Base-by-base conservation (phyloP, 1,140 invertebrate species). In the Holcopasites calliopsidis region DNA sequence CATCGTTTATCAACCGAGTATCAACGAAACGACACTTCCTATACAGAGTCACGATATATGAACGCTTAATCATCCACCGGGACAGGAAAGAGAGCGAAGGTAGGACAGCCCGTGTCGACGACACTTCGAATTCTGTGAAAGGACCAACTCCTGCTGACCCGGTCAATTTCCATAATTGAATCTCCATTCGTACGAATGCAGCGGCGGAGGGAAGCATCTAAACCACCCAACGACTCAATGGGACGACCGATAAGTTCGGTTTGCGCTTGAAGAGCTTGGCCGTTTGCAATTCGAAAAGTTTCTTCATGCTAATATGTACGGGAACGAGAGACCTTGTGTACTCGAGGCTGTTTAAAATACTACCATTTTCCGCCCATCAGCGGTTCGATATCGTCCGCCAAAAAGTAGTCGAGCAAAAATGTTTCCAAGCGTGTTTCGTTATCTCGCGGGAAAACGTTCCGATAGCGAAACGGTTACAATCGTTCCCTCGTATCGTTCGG, bases 151-250 rank as follows among this genome's bases (percentile, higher is more conserved):
- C n/a, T 47, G 58, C 65, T 74, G 64, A 54, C 33, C 40, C 28
- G 7, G 49, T 69, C 49, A 49, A 75, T 80, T 64, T 52, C 50
- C 77, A 75, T 79, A 69, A 79, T 35, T 64, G 28, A 35, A 75
- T 44, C 58, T 76, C 33, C 47, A 76, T 50, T 47, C 28, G 42
- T 38, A 38, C 7, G 21, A 18, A 31, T 40, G 58, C 23, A 31
- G 26, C 21, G 4, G 3, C n/a, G n/a, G n/a, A n/a, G 38, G 38
- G 31, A 33, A 33, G 35, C 65, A 44, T 35, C 26, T 21, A 23
- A 57, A 4, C n/a, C n/a, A n/a, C n/a, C 28, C n/a, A 26, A 7
- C 31, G 28, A 40, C 18, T 38, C 38, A 23, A 31, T 47, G 38
- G 13, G 23, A 26, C 54, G 31, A 47, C 54, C 28, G 66, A 33